These are phyloP conservation scores for Ondatra zibethicus DNA, from an alignment of 2,113 vertebrate genomes.

Conservation along the genomic window DNA sequence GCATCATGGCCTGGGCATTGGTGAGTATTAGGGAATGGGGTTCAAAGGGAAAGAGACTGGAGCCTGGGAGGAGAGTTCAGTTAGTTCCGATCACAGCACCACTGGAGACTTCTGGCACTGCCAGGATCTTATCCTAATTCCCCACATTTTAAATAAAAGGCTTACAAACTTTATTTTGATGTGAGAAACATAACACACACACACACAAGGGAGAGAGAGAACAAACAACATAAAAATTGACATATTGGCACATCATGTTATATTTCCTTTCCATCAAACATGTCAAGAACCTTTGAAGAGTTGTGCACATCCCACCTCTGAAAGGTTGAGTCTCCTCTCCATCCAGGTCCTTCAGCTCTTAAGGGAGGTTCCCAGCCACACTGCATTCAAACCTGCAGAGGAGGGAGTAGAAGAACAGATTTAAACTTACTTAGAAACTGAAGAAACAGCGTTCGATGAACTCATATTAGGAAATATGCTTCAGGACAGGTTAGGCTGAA, in stretches of 20 bases:
- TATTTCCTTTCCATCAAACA: background rate
- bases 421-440: background rate
- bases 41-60: background rate
- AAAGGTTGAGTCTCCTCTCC: background rate
- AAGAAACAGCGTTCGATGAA: constrained; percentile 26
- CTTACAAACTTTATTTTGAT: background rate
- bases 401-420: background rate
- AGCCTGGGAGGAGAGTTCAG: background rate
- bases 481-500: background rate
- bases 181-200: background rate
- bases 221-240: background rate
- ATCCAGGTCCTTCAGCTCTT: background rate
- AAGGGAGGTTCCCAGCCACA: background rate
- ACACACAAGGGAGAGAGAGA: background rate
- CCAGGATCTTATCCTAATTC: background rate
- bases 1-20: background rate
- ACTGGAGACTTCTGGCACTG: background rate
- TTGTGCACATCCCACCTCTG: background rate
- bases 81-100: background rate
- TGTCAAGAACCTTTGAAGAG: background rate
- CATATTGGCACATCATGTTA: background rate
- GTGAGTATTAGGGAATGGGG: background rate
- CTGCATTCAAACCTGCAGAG: background rate
- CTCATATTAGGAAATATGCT: background rate
- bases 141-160: constrained; percentile 14